A percentile compares a stretch with the other conserved stretches of the same genome.
Conservation (phyloP, 2,797 vertebrate species). For the Halcyon badia region DNA sequence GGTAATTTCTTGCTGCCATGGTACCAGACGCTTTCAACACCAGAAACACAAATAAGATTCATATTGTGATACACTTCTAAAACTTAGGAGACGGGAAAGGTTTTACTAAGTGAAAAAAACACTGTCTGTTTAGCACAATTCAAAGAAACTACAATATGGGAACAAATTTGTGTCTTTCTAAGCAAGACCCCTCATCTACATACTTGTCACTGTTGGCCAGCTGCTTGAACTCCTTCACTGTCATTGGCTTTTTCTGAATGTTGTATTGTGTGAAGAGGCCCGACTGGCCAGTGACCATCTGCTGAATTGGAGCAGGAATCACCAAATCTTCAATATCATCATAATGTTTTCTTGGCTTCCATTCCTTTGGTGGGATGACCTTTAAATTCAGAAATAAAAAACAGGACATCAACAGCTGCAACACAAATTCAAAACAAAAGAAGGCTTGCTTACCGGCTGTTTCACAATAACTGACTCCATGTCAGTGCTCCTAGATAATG, state of each 20-base stretch:
- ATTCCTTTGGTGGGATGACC: conserved; percentile 94
- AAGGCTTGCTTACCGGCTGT: neutral
- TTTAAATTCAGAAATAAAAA: conserved; percentile 66
- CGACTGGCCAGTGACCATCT: conserved; percentile 95
- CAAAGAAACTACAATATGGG: neutral
- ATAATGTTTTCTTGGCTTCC: conserved; percentile 94
- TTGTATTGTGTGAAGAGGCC: conserved; percentile 97
- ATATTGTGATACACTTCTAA: neutral
- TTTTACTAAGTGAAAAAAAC: neutral
- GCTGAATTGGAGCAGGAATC: conserved; percentile 96
- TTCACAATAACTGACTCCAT: neutral
- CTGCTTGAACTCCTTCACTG: conserved; percentile 93
- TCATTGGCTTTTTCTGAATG: conserved; percentile 96
- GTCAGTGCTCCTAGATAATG: neutral
- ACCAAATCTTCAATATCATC: conserved; percentile 94
- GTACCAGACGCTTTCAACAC: neutral
- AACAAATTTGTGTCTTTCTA: neutral
- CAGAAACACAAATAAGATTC: neutral
- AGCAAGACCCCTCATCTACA: neutral
- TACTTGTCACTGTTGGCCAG: conserved; percentile 97
- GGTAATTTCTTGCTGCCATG: neutral
- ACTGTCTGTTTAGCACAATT: neutral
- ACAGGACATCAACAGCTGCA: neutral
- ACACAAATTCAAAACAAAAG: neutral
- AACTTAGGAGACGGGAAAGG: neutral